These are phyloP conservation scores for Epinotia bilunana DNA, from an alignment of 2,888 invertebrate genomes.

Conservation along the genomic window DNA sequence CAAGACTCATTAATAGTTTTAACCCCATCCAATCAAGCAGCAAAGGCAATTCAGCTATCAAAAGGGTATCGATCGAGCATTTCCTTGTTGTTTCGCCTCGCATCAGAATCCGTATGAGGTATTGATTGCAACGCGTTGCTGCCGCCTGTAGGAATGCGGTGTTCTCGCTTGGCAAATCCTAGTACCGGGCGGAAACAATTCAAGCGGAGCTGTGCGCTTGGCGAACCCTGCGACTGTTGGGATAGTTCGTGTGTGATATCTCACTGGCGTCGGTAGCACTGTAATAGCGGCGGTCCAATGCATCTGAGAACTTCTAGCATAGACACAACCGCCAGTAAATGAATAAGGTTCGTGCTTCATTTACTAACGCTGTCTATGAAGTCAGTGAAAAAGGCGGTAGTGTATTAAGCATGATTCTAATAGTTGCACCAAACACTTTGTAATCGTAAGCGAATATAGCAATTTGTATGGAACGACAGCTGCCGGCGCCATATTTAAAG, in stretches of 20 bases:
- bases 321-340: neutral
- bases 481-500: too few species aligned
- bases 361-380: too few species aligned
- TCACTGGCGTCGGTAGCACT: neutral
- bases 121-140: slow-evolving; percentile 38
- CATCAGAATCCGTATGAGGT: slow-evolving; percentile 37
- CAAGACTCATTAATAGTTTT: neutral
- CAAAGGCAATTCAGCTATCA: neutral
- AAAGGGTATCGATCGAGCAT: slow-evolving; percentile 21
- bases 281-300: neutral
- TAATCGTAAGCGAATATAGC: too few species aligned
- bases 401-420: too few species aligned
- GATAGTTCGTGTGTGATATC: slow-evolving; percentile 32
- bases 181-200: slow-evolving; percentile 31
- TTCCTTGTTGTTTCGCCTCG: slow-evolving; percentile 20
- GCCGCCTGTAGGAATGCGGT: slow-evolving; percentile 34
- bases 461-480: too few species aligned
- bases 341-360: too few species aligned
- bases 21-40: slow-evolving; percentile 10
- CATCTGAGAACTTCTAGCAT: neutral
- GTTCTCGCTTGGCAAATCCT: slow-evolving; percentile 34
- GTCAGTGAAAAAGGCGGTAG: too few species aligned
- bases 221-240: slow-evolving; percentile 33
- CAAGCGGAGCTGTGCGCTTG: slow-evolving; percentile 32
- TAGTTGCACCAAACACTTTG: too few species aligned